These are phyloP conservation scores for Sarcophaga carnaria DNA, from an alignment of 2,888 invertebrate species.

Conservation along the genomic window DNA sequence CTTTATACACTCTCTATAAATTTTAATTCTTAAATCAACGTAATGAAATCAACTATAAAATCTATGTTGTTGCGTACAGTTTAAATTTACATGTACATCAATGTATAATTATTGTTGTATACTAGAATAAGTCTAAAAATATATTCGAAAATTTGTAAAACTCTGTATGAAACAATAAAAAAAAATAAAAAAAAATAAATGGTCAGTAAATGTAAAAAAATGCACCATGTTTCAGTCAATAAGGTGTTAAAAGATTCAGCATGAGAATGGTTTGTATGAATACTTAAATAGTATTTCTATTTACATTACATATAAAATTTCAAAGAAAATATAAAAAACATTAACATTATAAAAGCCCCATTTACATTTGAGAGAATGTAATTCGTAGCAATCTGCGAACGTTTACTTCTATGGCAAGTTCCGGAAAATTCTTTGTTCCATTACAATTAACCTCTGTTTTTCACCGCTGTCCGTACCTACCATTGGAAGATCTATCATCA, in stretches of 20 bases:
- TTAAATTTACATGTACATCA: slow-evolving; percentile 19
- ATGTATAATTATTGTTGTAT: slow-evolving; percentile 50
- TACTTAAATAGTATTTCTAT: not conserved
- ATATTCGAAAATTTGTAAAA: slow-evolving; percentile 22
- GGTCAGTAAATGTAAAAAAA: slow-evolving; percentile 58
- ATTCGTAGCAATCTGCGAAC: no score
- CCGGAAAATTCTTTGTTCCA: no score
- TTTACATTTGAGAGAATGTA: no score
- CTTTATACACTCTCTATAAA: not conserved
- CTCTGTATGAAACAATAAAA: slow-evolving; percentile 34
- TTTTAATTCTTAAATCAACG: slow-evolving; percentile 23
- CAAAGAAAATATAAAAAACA: no score
- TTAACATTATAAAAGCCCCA: no score
- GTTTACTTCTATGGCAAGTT: no score
- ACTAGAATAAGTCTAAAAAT: slow-evolving; percentile 38
- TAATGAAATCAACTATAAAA: slow-evolving; percentile 18
- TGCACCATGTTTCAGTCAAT: not conserved
- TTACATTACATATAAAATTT: no score
- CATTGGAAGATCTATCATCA: no score
- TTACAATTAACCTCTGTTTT: no score
- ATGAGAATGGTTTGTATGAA: slow-evolving; percentile 52
- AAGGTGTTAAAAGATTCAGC: slow-evolving; percentile 2
- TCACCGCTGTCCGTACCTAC: no score
- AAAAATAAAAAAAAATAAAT: slow-evolving; percentile 49
- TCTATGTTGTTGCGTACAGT: slow-evolving; percentile 16